Conservation (phyloP, 2,797 vertebrate genomes). For the Fratercula arctica region DNA sequence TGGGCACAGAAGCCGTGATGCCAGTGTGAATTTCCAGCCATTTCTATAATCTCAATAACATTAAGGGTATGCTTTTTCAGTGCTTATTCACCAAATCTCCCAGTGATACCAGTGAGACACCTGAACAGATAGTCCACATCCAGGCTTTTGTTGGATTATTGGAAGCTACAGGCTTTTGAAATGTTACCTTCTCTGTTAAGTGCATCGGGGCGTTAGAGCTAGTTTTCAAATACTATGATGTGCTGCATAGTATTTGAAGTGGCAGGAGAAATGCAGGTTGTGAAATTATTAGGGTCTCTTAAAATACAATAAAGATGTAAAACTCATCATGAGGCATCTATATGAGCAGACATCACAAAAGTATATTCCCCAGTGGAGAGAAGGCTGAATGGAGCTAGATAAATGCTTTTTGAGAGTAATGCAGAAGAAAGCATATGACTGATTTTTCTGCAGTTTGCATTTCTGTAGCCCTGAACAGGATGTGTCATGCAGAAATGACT, state of each 20-base stretch:
- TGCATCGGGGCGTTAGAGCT: neutral
- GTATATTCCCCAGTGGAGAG: neutral
- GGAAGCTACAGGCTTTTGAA: neutral
- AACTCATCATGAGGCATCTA: neutral
- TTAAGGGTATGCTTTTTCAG: neutral
- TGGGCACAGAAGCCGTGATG: neutral
- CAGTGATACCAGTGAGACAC: neutral
- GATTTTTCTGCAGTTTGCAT: neutral
- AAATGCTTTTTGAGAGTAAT: neutral
- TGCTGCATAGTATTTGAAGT: neutral
- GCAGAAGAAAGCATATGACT: neutral
- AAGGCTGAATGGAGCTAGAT: neutral
- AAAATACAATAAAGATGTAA: neutral
- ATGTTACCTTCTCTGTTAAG: neutral
- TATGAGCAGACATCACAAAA: neutral
- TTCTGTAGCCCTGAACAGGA: constrained; percentile 29
- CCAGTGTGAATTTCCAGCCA: neutral
- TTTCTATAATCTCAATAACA: neutral
- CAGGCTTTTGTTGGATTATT: neutral
- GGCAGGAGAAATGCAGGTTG: neutral
- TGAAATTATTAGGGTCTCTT: neutral
- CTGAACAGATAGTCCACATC: neutral
- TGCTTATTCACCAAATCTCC: neutral
- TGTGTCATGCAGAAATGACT: constrained; percentile 22
- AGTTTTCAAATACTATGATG: neutral